Conservation (phyloP, 2,113 vertebrate genomes). For the Lepus europaeus region DNA sequence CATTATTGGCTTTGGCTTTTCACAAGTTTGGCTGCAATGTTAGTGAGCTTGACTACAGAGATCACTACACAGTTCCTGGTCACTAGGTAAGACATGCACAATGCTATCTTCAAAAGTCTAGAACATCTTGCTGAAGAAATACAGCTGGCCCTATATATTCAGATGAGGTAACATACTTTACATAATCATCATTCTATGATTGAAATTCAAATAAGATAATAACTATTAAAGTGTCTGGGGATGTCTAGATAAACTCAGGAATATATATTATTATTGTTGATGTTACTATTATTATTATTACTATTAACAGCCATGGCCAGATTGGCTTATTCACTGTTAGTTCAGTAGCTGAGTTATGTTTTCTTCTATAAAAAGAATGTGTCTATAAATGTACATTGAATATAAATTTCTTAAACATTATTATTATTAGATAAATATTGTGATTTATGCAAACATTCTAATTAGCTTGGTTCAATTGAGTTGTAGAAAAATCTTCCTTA, state of each 20-base stretch:
- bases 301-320: background rate
- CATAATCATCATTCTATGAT: background rate
- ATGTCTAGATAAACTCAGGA: background rate
- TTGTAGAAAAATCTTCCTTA: background rate
- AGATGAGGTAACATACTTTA: background rate
- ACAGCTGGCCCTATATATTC: background rate
- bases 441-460: conserved; percentile 65
- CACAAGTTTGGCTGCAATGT: background rate
- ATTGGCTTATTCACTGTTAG: conserved; percentile 5
- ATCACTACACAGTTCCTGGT: background rate
- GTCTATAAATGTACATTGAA: conserved; percentile 49
- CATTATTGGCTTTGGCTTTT: conserved; percentile 25
- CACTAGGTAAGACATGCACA: background rate
- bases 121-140: conserved; percentile 15
- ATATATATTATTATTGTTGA: background rate
- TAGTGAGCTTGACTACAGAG: background rate
- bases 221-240: background rate
- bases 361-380: conserved; percentile 53
- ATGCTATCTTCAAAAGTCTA: background rate
- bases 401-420: conserved; percentile 55
- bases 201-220: conserved; percentile 40
- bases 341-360: background rate
- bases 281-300: too few relatives aligned
- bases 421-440: conserved; percentile 74
- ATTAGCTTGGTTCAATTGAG: conserved; percentile 61